Evolutionary conservation across 2,113 vertebrate genomes (phyloP).

Genomic region (Hypocryptadius cinnamomeus): DNA sequence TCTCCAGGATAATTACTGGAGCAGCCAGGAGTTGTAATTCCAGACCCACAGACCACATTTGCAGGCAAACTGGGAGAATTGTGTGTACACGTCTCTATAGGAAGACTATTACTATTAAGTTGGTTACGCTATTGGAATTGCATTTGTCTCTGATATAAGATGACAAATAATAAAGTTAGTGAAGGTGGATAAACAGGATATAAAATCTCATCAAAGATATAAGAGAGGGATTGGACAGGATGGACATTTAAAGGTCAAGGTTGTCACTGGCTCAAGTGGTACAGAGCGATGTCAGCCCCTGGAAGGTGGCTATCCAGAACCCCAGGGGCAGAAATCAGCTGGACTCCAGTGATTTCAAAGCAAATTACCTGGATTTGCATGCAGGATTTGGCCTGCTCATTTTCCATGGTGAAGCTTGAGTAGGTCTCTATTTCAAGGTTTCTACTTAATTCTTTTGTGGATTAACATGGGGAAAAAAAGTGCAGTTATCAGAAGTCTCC

Average conservation of each 20-base stretch:
- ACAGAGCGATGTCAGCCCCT: background rate
- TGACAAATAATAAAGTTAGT: slow-evolving; percentile 67
- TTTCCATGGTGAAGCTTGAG: background rate
- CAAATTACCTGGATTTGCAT: background rate
- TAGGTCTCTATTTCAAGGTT: background rate
- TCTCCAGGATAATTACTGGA: slow-evolving; percentile 16
- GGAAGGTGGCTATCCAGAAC: background rate
- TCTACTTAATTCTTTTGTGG: background rate
- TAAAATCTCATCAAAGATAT: slow-evolving; percentile 56
- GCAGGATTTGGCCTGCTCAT: background rate
- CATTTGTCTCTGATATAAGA: slow-evolving; percentile 68
- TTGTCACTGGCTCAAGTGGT: background rate
- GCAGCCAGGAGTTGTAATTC: slow-evolving; percentile 58
- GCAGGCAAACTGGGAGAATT: slow-evolving; percentile 48
- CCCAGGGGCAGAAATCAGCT: background rate
- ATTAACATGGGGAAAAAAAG: background rate
- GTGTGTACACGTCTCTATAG: slow-evolving; percentile 46
- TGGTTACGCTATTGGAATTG: slow-evolving; percentile 60
- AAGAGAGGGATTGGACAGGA: background rate
- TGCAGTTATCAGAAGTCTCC: background rate
- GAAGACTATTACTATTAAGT: slow-evolving; percentile 61
- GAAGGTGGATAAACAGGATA: slow-evolving; percentile 55
- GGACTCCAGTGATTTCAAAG: background rate
- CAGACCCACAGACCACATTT: slow-evolving; percentile 59
- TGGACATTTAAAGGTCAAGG: background rate